phyloP scores from a whole-genome alignment of 2,797 vertebrate genomes.

The Sylvilagus floridanus region DNA sequence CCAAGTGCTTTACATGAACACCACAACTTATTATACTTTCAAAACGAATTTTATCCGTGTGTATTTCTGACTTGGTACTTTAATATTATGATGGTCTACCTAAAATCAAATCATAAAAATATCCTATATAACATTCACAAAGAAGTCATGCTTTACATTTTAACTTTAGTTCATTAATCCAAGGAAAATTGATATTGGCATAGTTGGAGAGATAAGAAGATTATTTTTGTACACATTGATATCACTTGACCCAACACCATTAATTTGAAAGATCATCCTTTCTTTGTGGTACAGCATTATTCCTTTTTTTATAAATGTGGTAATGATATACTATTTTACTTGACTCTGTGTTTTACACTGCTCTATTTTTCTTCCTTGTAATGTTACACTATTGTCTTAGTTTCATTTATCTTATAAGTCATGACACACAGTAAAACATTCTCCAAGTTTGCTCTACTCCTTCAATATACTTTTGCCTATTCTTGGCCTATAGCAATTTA shows the following conservation, averaged over 20 bases:
- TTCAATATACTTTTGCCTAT: background rate
- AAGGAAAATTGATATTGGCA: background rate
- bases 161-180: background rate
- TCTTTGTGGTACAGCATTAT: background rate
- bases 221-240: background rate
- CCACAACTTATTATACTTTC: background rate
- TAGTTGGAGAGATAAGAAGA: background rate
- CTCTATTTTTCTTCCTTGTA: background rate
- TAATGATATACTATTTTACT: background rate
- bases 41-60: background rate
- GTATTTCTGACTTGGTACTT: background rate
- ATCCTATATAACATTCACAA: background rate
- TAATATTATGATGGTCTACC: background rate
- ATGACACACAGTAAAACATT: background rate
- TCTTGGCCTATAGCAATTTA: background rate
- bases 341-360: background rate
- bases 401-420: background rate
- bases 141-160: slow-evolving; percentile 9
- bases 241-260: background rate
- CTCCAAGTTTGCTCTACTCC: background rate
- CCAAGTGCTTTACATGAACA: background rate
- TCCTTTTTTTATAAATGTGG: background rate
- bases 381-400: background rate
- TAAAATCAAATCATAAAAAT: background rate
- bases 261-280: background rate